These are phyloP conservation scores for Melanotaenia boesemani DNA, from an alignment of 2,797 vertebrate species.

Conservation along the genomic window DNA sequence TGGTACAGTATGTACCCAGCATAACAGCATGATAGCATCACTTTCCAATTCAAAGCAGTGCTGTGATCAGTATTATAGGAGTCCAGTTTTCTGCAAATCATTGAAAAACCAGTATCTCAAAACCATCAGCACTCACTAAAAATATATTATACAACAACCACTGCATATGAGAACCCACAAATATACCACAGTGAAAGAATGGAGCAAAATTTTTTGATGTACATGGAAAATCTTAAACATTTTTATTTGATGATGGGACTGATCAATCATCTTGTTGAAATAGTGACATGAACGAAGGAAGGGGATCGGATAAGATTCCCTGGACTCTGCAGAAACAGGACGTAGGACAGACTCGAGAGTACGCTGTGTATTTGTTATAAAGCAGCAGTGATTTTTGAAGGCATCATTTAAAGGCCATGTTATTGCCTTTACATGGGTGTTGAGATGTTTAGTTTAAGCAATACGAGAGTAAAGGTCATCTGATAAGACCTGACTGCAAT, in stretches of 20 bases:
- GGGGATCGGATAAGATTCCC: not conserved
- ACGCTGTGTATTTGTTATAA: slow-evolving; percentile 18
- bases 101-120: too few species aligned
- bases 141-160: too few species aligned
- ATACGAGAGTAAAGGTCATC: slow-evolving; percentile 52
- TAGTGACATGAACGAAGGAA: not conserved
- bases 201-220: too few species aligned
- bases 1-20: slow-evolving; percentile 2
- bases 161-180: too few species aligned
- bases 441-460: slow-evolving; percentile 48
- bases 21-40: slow-evolving; percentile 16
- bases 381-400: not conserved
- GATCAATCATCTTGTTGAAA: not conserved
- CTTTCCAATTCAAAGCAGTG: not conserved
- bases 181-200: too few species aligned
- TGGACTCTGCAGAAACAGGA: not conserved
- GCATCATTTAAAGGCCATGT: slow-evolving; percentile 18
- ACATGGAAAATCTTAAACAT: too few species aligned
- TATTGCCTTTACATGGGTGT: slow-evolving; percentile 21
- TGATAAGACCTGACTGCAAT: slow-evolving; percentile 65
- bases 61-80: not conserved
- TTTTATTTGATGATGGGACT: too few species aligned
- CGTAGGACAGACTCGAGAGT: not conserved
- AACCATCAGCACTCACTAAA: too few species aligned
- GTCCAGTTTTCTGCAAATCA: too few species aligned